Evolutionary conservation across 2,888 invertebrate genomes (phyloP).

Genomic region (Oegoconia quadripuncta): DNA sequence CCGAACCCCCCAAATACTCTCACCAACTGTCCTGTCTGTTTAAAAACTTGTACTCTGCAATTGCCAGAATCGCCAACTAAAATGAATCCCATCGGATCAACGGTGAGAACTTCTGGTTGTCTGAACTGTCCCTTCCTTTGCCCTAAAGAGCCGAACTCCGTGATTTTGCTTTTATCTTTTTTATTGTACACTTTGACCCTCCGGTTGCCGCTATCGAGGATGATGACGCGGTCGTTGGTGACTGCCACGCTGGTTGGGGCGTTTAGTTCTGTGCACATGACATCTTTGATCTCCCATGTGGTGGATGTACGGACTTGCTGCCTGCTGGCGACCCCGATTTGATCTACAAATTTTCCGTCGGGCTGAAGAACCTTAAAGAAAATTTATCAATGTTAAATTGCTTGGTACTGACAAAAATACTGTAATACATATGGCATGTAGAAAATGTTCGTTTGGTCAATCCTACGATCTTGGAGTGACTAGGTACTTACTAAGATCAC

Average conservation of each 20-base stretch:
- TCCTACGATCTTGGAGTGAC: too few species aligned
- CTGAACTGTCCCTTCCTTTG: conserved; percentile 84
- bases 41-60: conserved; percentile 86
- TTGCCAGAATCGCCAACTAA: conserved; percentile 90
- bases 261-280: conserved; percentile 79
- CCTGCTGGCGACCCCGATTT: conserved; percentile 76
- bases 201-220: conserved; percentile 86
- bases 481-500: too few species aligned
- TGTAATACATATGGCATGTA: too few species aligned
- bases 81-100: conserved; percentile 86
- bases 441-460: too few species aligned
- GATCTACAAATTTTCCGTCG: conserved; percentile 80
- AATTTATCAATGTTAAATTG: too few species aligned
- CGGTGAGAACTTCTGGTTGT: conserved; percentile 85
- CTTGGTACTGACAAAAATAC: too few species aligned
- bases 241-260: conserved; percentile 86
- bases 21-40: conserved; percentile 83
- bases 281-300: conserved; percentile 51
- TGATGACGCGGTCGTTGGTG: conserved; percentile 67
- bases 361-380: conserved; percentile 77
- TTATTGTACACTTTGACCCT: conserved; percentile 81
- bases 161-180: conserved; percentile 71
- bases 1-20: conserved; percentile 81
- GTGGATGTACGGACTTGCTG: conserved; percentile 43
- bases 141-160: conserved; percentile 83